Percentiles rank a stretch among this genome's conserved stretches.
These are phyloP conservation scores for Chrysina gloriosa DNA, from an alignment of 2,888 invertebrate species.

Conservation along the genomic window DNA sequence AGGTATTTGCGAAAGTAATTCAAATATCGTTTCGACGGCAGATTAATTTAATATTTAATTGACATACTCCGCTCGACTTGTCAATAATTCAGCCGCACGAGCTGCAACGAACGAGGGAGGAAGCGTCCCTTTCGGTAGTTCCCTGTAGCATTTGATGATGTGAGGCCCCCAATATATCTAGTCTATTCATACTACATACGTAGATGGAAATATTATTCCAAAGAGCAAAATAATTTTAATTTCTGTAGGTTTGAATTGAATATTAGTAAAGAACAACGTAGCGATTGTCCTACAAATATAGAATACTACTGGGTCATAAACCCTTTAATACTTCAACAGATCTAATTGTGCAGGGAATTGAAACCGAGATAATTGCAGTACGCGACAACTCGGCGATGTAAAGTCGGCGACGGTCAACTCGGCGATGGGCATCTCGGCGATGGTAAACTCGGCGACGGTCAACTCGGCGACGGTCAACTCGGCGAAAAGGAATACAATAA, in stretches of 20 bases:
- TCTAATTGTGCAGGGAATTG: too few relatives aligned
- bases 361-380: too few relatives aligned
- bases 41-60: slow-evolving; percentile 37
- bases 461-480: too few relatives aligned
- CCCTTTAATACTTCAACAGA: too few relatives aligned
- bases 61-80: slow-evolving; percentile 33
- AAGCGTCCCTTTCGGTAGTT: slow-evolving; percentile 17
- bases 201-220: slow-evolving; percentile 6
- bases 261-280: too few relatives aligned
- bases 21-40: slow-evolving; percentile 34
- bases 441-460: too few relatives aligned
- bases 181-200: not conserved
- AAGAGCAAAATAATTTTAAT: slow-evolving; percentile 10
- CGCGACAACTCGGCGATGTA: too few relatives aligned
- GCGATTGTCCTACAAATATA: too few relatives aligned
- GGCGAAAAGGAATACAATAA: too few relatives aligned
- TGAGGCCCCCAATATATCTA: slow-evolving; percentile 13
- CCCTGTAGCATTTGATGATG: slow-evolving; percentile 26
- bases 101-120: slow-evolving; percentile 1
- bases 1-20: slow-evolving; percentile 34
- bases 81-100: slow-evolving; percentile 31
- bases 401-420: too few relatives aligned
- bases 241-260: slow-evolving; percentile 29
- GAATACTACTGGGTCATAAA: too few relatives aligned
- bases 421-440: too few relatives aligned